A percentile compares a stretch with the other conserved stretches of the same genome.
Evolutionary conservation across 2,888 invertebrate species (phyloP).

Genomic region (Spilarctia lutea): DNA sequence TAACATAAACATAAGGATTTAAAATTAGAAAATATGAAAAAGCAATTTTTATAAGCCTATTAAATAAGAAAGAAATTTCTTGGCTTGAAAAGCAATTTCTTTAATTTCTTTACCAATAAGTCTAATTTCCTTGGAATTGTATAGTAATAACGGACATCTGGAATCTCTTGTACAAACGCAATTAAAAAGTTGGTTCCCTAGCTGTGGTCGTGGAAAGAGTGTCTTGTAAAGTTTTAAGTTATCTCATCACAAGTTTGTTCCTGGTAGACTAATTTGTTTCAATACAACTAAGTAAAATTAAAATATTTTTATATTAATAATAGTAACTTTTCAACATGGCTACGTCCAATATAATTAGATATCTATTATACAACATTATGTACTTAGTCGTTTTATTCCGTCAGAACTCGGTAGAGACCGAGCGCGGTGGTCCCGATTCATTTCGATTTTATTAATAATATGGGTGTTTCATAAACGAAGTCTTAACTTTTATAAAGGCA

Average conservation of each 20-base stretch:
- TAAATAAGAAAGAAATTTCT: slow-evolving; percentile 3
- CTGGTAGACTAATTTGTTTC: slow-evolving; percentile 26
- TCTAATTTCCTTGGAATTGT: slow-evolving; percentile 41
- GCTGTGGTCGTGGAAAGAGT: slow-evolving; percentile 35
- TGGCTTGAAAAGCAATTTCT: slow-evolving; percentile 32
- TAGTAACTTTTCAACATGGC: background rate
- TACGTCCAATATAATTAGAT: background rate
- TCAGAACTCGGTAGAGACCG: too few species aligned
- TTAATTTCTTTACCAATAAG: slow-evolving; percentile 35
- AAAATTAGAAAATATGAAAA: background rate
- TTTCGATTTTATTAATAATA: too few species aligned
- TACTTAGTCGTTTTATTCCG: too few species aligned
- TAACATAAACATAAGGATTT: too few species aligned
- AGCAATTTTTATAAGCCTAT: background rate
- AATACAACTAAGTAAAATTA: slow-evolving; percentile 24
- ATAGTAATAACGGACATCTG: slow-evolving; percentile 46
- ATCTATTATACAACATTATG: background rate
- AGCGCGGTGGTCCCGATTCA: too few species aligned
- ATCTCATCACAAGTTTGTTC: slow-evolving; percentile 45
- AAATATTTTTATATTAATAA: background rate
- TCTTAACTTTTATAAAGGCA: too few species aligned
- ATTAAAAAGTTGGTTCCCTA: slow-evolving; percentile 54
- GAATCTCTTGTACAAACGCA: slow-evolving; percentile 33
- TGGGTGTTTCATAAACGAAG: too few species aligned
- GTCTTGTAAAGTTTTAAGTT: slow-evolving; percentile 45